Evolutionary conservation across 2,797 vertebrate species (phyloP).

Genomic region (Gadopsis bispinosus): DNA sequence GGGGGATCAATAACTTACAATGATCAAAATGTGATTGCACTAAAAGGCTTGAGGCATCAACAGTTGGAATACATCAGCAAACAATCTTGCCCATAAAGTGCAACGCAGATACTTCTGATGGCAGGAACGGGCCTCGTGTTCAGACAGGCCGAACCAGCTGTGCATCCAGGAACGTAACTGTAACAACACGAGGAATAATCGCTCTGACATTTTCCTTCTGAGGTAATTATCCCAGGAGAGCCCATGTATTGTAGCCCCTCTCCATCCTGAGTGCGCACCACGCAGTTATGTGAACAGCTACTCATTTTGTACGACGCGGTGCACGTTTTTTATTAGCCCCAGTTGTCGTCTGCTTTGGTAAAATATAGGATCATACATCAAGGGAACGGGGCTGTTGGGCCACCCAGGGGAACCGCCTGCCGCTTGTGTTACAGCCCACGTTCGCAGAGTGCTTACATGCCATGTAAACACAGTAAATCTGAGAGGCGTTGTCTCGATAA

Average conservation of each 20-base stretch:
- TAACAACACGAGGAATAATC: slow-evolving; percentile 2
- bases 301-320: not conserved
- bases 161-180: not conserved
- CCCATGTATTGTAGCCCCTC: not conserved
- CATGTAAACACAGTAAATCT: slow-evolving; percentile 45
- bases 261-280: not conserved
- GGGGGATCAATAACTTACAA: not conserved
- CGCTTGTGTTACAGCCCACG: not conserved
- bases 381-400: not conserved
- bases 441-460: not conserved
- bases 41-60: not conserved
- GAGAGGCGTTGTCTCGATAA: not conserved
- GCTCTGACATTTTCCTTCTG: not conserved
- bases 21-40: not conserved
- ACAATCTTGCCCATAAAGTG: slow-evolving; percentile 1
- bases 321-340: slow-evolving; percentile 12
- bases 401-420: slow-evolving; percentile 33
- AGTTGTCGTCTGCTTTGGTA: slow-evolving; percentile 21
- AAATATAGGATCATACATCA: slow-evolving; percentile 27
- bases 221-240: slow-evolving; percentile 31
- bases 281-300: not conserved
- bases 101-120: not conserved
- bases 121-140: slow-evolving; percentile 18
- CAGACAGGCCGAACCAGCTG: slow-evolving; percentile 37
- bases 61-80: not conserved